Base-by-base conservation (phyloP, 2,797 vertebrate species). In the Tinamus major region DNA sequence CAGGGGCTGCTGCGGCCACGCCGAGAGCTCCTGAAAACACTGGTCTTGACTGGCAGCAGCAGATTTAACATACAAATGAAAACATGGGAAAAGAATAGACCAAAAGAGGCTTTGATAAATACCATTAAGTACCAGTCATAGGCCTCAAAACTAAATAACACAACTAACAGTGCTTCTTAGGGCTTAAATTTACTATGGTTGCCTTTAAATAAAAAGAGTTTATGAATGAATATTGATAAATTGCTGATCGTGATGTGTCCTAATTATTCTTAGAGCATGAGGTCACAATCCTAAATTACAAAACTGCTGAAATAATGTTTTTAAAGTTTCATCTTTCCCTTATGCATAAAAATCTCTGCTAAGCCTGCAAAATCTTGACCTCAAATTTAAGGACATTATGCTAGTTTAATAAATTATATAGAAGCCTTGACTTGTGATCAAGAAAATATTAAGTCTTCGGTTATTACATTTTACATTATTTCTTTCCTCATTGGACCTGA, bases 261-360 rank as follows among this genome's bases (percentile, higher is more conserved):
- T 87, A 95, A 94, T 92, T 97, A 97, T 96, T 95, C 92, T 95
- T 95, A 87, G 87, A 90, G 75, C 81, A 95, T 94, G 96, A 95
- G 94, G 96, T 97, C 96, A 97, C 88, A 92, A 91, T 86, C 85
- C 80, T 89, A 95, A 96, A 96, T 85, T 95, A 96, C 84, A 77
- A 96, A 95, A 96, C 79, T 96, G 96, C 95, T 97, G 96, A 97
- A 96, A 96, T 96, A 96, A 95, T 97, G 94, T 97, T 96, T 97
- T 97, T 87, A 61, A 95, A 96, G 96, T 95, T 97, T 97, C 92
- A 96, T 95, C 94, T 97, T 97, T 96, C 95, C 93, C 95, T 95
- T 95, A 95, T 93, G 94, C 92, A 94, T 88, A 95, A 96, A 95
- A 96, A 94, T 92, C 94, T 96, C 85, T 95, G 96, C 95, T 95